phyloP scores from a whole-genome alignment of 2,888 invertebrate species.

The Xanthorhoe spadicearia region DNA sequence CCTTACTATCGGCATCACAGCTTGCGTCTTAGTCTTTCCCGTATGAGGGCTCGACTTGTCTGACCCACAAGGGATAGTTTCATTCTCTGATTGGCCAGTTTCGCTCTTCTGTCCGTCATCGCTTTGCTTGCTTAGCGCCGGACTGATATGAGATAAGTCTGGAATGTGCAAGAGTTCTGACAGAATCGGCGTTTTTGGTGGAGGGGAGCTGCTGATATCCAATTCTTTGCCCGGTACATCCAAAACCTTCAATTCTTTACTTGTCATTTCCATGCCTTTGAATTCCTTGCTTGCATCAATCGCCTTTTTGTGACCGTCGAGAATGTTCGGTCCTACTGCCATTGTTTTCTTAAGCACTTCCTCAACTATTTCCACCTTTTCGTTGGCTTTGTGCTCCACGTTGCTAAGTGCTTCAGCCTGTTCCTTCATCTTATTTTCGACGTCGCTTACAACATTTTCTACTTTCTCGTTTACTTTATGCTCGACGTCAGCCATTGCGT shows the following conservation, averaged over 20 bases:
- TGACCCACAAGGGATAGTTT: constrained; percentile 79
- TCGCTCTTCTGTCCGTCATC: constrained; percentile 79
- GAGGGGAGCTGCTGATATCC: constrained; percentile 72
- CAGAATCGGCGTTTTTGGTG: constrained; percentile 75
- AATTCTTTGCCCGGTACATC: constrained; percentile 66
- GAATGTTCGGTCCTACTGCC: constrained; percentile 60
- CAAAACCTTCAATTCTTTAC: constrained; percentile 60
- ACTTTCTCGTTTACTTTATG: constrained; percentile 33
- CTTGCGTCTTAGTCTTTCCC: constrained; percentile 78
- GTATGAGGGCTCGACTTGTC: constrained; percentile 79
- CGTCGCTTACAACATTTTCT: constrained; percentile 34
- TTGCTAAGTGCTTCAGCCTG: constrained; percentile 23
- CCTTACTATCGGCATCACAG: constrained; percentile 78
- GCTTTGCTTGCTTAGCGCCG: constrained; percentile 72
- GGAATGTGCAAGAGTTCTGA: constrained; percentile 75
- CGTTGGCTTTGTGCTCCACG: constrained; percentile 54
- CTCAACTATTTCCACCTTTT: constrained; percentile 68
- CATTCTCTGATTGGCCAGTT: constrained; percentile 77
- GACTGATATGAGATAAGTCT: constrained; percentile 73
- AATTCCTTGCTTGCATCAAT: constrained; percentile 64
- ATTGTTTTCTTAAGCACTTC: constrained; percentile 69
- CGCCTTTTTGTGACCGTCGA: constrained; percentile 64
- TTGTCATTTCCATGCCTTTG: constrained; percentile 58
- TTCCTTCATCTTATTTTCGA: constrained; percentile 28
- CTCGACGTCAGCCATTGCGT: constrained; percentile 20